phyloP scores from a whole-genome alignment of 2,888 invertebrate genomes.

The Agelastica alni region DNA sequence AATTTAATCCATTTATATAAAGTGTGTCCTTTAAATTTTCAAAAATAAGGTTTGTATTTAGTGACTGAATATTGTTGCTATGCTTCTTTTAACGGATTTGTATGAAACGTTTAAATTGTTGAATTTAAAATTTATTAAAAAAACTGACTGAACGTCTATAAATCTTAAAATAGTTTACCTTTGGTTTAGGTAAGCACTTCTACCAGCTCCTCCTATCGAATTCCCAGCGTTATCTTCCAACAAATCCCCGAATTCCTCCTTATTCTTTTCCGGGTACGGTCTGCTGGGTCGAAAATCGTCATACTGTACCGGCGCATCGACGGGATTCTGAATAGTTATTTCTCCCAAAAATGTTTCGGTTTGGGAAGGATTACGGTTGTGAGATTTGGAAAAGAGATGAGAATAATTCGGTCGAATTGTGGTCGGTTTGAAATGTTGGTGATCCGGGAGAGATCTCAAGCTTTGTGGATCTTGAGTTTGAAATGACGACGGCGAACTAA shows the following conservation, averaged over 20 bases:
- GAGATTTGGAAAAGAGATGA: conserved; percentile 62
- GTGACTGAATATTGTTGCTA: too few relatives aligned
- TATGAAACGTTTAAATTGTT: too few relatives aligned
- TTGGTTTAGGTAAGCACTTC: conserved; percentile 45
- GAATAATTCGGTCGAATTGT: conserved; percentile 63
- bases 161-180: too few relatives aligned
- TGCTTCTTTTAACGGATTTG: too few relatives aligned
- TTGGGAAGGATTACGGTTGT: conserved; percentile 64
- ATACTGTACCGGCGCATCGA: conserved; percentile 53
- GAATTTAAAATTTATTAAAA: too few relatives aligned
- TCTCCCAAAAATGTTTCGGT: conserved; percentile 67
- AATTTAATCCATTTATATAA: too few relatives aligned
- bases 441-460: conserved; percentile 35
- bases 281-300: conserved; percentile 35
- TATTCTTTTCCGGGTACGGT: conserved; percentile 31
- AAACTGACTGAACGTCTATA: too few relatives aligned
- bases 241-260: conserved; percentile 25
- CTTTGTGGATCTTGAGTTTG: conserved; percentile 33
- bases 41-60: too few relatives aligned
- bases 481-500: conserved; percentile 16
- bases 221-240: conserved; percentile 30
- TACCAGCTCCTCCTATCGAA: conserved; percentile 26
- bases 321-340: conserved; percentile 66
- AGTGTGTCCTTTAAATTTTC: too few relatives aligned
- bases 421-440: conserved; percentile 47